Percentiles rank a stretch among this genome's conserved stretches.
phyloP scores from a whole-genome alignment of 2,888 invertebrate genomes.

The Lepidonotus clava region DNA sequence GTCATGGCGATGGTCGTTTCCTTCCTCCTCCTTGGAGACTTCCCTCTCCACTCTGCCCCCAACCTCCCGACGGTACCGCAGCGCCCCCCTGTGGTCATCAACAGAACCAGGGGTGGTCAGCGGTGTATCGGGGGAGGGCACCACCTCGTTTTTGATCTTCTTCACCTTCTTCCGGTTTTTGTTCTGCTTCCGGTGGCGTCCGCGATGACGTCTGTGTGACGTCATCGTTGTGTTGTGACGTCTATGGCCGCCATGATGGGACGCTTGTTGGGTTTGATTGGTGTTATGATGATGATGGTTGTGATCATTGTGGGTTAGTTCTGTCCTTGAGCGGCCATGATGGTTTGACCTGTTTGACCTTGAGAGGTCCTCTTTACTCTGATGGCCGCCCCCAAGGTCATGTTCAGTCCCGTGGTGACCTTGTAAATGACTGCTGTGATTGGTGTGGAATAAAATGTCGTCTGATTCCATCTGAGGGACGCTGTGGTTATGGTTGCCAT shows the following conservation, averaged over 20 bases:
- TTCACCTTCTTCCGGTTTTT: background rate
- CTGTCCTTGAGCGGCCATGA: background rate
- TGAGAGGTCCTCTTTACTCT: background rate
- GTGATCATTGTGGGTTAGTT: constrained; percentile 3
- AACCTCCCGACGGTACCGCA: background rate
- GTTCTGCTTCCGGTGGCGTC: background rate
- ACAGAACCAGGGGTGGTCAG: too few relatives aligned
- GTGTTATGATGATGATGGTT: constrained; percentile 3
- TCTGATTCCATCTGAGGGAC: too few relatives aligned
- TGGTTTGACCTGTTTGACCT: background rate
- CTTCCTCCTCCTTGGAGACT: background rate
- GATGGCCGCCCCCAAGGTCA: background rate
- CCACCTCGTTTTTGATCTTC: background rate
- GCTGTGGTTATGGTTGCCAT: constrained; percentile 45
- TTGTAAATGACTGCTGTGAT: background rate
- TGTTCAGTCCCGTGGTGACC: background rate
- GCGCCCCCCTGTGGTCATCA: background rate
- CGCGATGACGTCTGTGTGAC: background rate
- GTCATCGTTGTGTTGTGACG: background rate
- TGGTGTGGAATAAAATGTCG: background rate
- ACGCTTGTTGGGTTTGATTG: background rate
- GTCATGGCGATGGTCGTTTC: background rate
- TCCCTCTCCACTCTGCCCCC: background rate
- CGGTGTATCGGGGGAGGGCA: background rate
- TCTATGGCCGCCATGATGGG: background rate